Base-by-base conservation (phyloP, 2,797 vertebrate species). In the Hirundo rustica region DNA sequence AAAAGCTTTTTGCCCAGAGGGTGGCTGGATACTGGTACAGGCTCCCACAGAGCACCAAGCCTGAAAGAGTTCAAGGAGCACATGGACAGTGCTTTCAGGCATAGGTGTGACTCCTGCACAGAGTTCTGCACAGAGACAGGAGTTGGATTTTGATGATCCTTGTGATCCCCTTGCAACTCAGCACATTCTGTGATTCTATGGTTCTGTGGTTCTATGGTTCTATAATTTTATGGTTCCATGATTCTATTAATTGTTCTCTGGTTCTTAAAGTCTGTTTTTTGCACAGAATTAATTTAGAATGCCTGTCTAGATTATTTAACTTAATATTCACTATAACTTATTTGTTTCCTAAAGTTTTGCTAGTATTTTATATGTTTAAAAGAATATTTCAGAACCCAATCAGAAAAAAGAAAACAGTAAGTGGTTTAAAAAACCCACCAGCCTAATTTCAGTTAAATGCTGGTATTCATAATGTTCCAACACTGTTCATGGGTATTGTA, bases 301-400 rank as follows among this genome's bases (percentile, higher is more conserved):
- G 79, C 88, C 82, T 95, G 53, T 66, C 71, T 95, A 88, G 89
- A 96, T 97, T 97, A 96, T 96, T 97, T 97, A 97, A 96, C 73
- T 92, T 96, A 89, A 93, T 94, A 85, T 95, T 97, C 9, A 89
- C 62, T 91, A 84, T 92, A 93, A 97, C 97, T 94, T 82, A 95
- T 95, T 96, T 96, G 89, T 97, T 96, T 97, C 94, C 71, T 81
- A 53, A 86, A 85, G n/a, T 45, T 90, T 96, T 94, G 62, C 60
- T 91, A 25, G 48, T 94, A 83, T 96, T 96, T 87, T 58, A 21
- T 96, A 77, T 92, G 89, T 97, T 96, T 96, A 96, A 96, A 97
- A 92, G n/a, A 93, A 94, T 97, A 95, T 96, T 97, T 90, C 77
- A 94, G 79, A 89, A 68, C 68, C 95, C 71, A 95, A 65, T 68